These are phyloP conservation scores for Sciaenops ocellatus DNA, from an alignment of 2,797 vertebrate species.

Conservation along the genomic window DNA sequence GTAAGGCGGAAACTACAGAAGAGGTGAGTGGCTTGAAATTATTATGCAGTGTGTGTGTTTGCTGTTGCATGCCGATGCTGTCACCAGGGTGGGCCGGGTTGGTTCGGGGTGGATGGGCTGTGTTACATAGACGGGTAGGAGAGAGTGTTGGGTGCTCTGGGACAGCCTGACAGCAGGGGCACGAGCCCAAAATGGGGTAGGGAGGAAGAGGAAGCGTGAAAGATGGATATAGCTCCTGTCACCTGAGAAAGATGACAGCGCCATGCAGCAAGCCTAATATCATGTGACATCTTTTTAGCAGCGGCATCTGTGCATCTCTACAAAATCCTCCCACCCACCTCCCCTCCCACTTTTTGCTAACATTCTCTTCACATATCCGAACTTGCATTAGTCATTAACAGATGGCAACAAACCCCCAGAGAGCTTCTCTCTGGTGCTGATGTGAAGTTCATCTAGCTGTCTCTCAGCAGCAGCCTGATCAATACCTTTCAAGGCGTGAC, in stretches of 20 bases:
- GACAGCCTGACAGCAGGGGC: slow-evolving; percentile 34
- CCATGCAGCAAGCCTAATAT: slow-evolving; percentile 26
- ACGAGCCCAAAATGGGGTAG: slow-evolving; percentile 23
- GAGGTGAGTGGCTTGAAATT: slow-evolving; percentile 50
- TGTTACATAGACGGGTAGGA: slow-evolving; percentile 1
- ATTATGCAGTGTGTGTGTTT: slow-evolving; percentile 53
- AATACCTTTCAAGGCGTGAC: slow-evolving; percentile 62
- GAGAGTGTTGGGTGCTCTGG: neutral
- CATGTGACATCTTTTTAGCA: slow-evolving; percentile 51
- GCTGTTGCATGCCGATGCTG: slow-evolving; percentile 39
- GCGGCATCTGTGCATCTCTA: slow-evolving; percentile 41
- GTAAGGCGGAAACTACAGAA: slow-evolving; percentile 23
- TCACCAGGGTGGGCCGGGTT: slow-evolving; percentile 8
- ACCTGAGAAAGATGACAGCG: slow-evolving; percentile 47
- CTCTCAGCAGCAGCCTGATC: slow-evolving; percentile 52
- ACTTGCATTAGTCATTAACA: slow-evolving; percentile 36
- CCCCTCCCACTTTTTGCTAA: neutral
- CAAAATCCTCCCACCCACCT: neutral
- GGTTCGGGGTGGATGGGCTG: slow-evolving; percentile 32
- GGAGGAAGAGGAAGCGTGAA: slow-evolving; percentile 42
- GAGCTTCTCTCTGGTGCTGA: slow-evolving; percentile 4
- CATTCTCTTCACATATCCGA: slow-evolving; percentile 17
- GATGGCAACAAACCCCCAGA: slow-evolving; percentile 31
- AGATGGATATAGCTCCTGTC: slow-evolving; percentile 61
- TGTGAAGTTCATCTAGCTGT: slow-evolving; percentile 39